Percentiles rank a stretch among this genome's conserved stretches.
Conservation (phyloP, 2,797 vertebrate species). For the Petrocephalus schoutedeni region DNA sequence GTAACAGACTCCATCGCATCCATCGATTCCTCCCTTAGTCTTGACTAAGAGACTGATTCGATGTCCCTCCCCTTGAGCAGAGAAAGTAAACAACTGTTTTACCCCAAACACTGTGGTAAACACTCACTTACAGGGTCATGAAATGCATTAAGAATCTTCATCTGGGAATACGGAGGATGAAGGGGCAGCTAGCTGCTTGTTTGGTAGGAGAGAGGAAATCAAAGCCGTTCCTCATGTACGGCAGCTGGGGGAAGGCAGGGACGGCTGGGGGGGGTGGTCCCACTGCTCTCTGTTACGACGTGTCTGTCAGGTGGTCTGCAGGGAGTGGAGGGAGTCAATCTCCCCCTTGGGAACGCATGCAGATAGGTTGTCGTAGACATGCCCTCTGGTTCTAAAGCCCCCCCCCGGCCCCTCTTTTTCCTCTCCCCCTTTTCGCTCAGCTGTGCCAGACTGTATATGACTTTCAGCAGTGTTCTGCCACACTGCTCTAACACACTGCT, state of each 20-base stretch:
- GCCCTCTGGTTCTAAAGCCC: background rate
- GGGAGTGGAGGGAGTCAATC: slow-evolving; percentile 19
- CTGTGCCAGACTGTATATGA: slow-evolving; percentile 34
- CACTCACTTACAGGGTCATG: background rate
- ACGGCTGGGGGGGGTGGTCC: background rate
- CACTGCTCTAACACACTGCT: slow-evolving; percentile 29
- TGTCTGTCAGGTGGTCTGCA: slow-evolving; percentile 24
- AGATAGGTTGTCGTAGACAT: slow-evolving; percentile 29
- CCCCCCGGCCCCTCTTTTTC: background rate
- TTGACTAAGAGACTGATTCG: background rate
- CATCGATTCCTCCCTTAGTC: background rate
- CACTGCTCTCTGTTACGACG: slow-evolving; percentile 19
- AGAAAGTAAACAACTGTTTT: background rate
- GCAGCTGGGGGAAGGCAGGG: background rate
- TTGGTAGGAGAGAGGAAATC: background rate
- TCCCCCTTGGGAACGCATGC: slow-evolving; percentile 24
- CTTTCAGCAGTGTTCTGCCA: slow-evolving; percentile 36
- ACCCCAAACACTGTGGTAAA: background rate
- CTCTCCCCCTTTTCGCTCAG: background rate
- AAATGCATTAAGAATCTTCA: background rate
- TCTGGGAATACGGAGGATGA: background rate
- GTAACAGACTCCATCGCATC: background rate
- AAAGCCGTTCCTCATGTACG: background rate
- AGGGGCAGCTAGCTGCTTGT: background rate
- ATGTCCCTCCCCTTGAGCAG: background rate